A percentile compares a stretch with the other conserved stretches of the same genome.
phyloP scores from a whole-genome alignment of 1,140 invertebrate species.

The Tigriopus japonicus region DNA sequence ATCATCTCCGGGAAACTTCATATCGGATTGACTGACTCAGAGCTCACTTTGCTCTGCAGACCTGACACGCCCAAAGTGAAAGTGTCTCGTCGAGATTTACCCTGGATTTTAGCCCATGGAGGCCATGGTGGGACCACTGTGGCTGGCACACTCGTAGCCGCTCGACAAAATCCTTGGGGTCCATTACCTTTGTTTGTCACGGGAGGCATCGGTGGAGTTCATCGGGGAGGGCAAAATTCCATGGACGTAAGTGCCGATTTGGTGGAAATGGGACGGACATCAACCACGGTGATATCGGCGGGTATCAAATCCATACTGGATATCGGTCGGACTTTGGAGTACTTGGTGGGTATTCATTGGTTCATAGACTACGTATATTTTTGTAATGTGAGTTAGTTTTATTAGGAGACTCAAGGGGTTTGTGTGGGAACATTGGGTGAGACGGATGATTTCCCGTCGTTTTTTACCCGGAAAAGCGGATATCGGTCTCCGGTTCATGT shows the following conservation, averaged over 20 bases:
- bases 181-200: slow-evolving; percentile 66
- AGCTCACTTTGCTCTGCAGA: slow-evolving; percentile 39
- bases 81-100: slow-evolving; percentile 63
- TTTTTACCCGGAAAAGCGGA: slow-evolving; percentile 56
- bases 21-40: slow-evolving; percentile 46
- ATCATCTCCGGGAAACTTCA: slow-evolving; percentile 63
- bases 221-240: slow-evolving; percentile 57
- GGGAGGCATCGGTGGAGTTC: slow-evolving; percentile 78
- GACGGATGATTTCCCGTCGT: slow-evolving; percentile 53
- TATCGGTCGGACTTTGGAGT: slow-evolving; percentile 81
- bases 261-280: slow-evolving; percentile 63
- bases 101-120: slow-evolving; percentile 45
- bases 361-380: slow-evolving; percentile 18
- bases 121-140: slow-evolving; percentile 87
- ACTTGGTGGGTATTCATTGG: slow-evolving; percentile 47
- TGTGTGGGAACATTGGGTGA: slow-evolving; percentile 55
- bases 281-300: slow-evolving; percentile 75
- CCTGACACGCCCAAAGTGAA: slow-evolving; percentile 18
- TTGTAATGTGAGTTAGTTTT: slow-evolving; percentile 12
- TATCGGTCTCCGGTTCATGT: slow-evolving; percentile 47
- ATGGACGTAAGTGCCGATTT: slow-evolving; percentile 92
- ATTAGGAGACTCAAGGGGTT: slow-evolving; percentile 70
- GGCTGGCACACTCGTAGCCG: slow-evolving; percentile 71
- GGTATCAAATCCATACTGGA: slow-evolving; percentile 96
- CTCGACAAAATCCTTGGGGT: slow-evolving; percentile 28